Percentiles rank a stretch among this genome's conserved stretches.
phyloP scores from a whole-genome alignment of 2,797 vertebrate genomes.

The Odontamblyopus lacepedii region DNA sequence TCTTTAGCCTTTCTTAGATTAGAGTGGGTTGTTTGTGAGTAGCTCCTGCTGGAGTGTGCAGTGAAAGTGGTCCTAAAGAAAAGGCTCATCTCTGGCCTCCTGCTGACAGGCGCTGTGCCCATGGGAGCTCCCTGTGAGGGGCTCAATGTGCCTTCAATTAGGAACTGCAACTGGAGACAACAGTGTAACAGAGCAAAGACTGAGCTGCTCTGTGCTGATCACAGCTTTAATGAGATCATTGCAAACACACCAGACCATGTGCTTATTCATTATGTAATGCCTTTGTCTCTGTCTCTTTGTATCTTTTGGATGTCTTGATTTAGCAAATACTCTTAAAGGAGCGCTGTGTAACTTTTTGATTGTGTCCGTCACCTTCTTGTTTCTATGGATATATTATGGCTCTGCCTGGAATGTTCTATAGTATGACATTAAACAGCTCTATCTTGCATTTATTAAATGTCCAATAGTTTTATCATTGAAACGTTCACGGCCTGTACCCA shows the following conservation, averaged over 20 bases:
- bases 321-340: constrained; percentile 20
- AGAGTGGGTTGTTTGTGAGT: neutral
- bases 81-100: neutral
- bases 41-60: neutral
- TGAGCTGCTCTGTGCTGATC: constrained; percentile 1
- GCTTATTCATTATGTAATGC: neutral
- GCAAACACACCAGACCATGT: neutral
- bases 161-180: constrained; percentile 36
- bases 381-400: too few species aligned
- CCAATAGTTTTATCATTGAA: too few species aligned
- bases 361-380: too few species aligned
- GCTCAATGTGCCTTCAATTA: constrained; percentile 77
- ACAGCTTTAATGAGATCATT: constrained; percentile 3
- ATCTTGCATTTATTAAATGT: too few species aligned
- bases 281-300: neutral
- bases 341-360: too few species aligned
- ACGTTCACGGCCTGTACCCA: too few species aligned
- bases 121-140: constrained; percentile 33
- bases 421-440: too few species aligned
- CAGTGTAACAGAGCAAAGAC: constrained; percentile 37
- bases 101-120: constrained; percentile 36
- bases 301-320: constrained; percentile 24
- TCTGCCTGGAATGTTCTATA: too few species aligned
- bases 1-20: neutral
- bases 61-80: constrained; percentile 4